Base-by-base conservation (phyloP, 2,797 vertebrate genomes). In the Alca torda region DNA sequence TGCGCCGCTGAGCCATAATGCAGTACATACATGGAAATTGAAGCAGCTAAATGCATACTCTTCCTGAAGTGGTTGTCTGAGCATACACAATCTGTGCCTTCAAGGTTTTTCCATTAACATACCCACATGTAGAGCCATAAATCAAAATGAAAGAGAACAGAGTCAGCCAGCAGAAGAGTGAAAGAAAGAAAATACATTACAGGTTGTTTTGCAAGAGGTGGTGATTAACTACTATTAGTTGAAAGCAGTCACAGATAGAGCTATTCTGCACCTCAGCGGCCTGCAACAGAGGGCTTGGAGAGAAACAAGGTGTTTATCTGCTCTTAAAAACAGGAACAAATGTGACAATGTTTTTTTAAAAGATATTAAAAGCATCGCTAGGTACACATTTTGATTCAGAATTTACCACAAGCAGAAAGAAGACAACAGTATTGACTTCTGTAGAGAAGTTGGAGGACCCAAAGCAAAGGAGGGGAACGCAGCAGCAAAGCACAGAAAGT, bases 131-230 rank as follows among this genome's bases (percentile, higher is more conserved):
- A 81, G 9, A 80, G 92, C 82, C 23, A 45, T 94, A 95, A 92
- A 96, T 97, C 93, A 94, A 56, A 87, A 13, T 10, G 54, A 85
- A 91, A 72, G 63, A 28, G 95, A 92, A 12, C 84, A 89, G 81
- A 54, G 41, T 41, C 5, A 50, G 50, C 74, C 64, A 85, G 72
- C 81, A 93, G 64, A 85, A 57, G 57, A 83, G 57, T 73, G 69
- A 45, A 37, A 68, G 70, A n/a, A 53, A 53, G 87, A 60, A 84
- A 87, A 87, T 2, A 50, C 54, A 56, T 25, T 4, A 41, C 78
- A 54, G 84, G 86, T 33, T 13, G 1, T 70, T 69, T 45, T 73
- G 76, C 73, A 57, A 10, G 41, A 68, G 80, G 74, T 9, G 5
- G 63, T 53, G 74, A 73, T 91, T 82, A 76, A 81, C 67, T 20